Evolutionary conservation across 92 coral and sea anemone genomes (phyloP).

Genomic region (Bergia puertoricense): DNA sequence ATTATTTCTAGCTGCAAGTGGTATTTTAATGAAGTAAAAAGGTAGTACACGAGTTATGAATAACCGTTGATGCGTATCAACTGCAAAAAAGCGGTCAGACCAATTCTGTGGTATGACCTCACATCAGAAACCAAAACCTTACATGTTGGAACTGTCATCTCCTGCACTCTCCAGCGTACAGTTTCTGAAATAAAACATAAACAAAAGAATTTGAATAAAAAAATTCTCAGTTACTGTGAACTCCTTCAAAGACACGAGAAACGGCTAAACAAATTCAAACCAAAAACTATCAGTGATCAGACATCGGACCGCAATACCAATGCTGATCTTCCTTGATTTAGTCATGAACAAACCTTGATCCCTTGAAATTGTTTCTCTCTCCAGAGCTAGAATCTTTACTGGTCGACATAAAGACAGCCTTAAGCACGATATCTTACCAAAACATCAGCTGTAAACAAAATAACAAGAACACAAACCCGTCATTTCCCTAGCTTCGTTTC

Average conservation of each 20-base stretch:
- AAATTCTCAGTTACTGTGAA: too few relatives aligned
- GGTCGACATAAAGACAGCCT: constrained; percentile 58
- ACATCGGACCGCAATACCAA: neutral
- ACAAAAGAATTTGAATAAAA: neutral
- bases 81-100: neutral
- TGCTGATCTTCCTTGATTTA: constrained; percentile 6
- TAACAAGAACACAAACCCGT: constrained; percentile 12
- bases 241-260: neutral
- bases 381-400: constrained; percentile 33
- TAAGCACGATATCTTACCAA: neutral
- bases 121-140: constrained; percentile 2
- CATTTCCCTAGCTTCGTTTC: constrained; percentile 11
- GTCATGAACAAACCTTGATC: constrained; percentile 24
- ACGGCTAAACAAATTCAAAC: neutral
- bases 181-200: constrained; percentile 17
- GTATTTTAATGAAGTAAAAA: too few relatives aligned
- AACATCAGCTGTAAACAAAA: constrained; percentile 18
- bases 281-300: neutral
- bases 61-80: neutral
- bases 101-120: neutral
- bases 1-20: neutral
- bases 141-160: constrained; percentile 15
- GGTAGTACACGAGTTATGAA: neutral
- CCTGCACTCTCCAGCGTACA: neutral
- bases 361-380: neutral